Conservation (phyloP, 2,113 vertebrate species). For the Aplodontia rufa region DNA sequence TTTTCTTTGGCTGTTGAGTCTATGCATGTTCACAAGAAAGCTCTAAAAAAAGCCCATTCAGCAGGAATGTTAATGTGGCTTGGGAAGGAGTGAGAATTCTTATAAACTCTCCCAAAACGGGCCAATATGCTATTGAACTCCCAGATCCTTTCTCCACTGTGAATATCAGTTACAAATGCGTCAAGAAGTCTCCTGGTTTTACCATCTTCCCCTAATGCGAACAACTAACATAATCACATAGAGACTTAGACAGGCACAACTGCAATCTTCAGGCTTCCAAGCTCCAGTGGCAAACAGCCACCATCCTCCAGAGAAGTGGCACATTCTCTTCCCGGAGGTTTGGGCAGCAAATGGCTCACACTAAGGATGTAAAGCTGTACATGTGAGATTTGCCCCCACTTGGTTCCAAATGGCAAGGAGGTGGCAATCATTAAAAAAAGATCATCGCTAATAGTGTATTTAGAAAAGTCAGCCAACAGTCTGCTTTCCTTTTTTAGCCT, state of each 20-base stretch:
- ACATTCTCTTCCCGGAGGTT: background rate
- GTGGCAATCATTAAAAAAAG: constrained; percentile 71
- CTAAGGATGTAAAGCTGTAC: background rate
- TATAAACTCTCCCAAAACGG: background rate
- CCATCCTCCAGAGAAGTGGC: background rate
- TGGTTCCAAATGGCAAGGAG: constrained; percentile 52
- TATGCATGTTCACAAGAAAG: constrained; percentile 45
- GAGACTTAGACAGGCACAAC: background rate
- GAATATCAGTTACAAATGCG: constrained; percentile 62
- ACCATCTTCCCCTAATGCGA: background rate
- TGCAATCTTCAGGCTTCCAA: background rate
- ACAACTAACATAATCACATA: background rate
- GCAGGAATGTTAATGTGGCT: constrained; percentile 51
- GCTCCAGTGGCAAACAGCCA: background rate
- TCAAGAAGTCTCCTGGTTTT: constrained; percentile 1
- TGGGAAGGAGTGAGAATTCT: background rate
- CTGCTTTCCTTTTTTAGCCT: constrained; percentile 22
- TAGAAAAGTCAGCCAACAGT: constrained; percentile 30
- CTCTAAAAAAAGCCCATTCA: constrained; percentile 47
- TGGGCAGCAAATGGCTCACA: background rate
- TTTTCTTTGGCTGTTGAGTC: constrained; percentile 63
- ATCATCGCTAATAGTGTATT: constrained; percentile 65
- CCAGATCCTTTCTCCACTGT: constrained; percentile 48
- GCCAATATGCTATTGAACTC: constrained; percentile 4
- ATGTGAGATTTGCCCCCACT: background rate